Percentiles rank a stretch among this genome's conserved stretches.
Evolutionary conservation across 2,797 vertebrate genomes (phyloP).

Genomic region (Anableps anableps): DNA sequence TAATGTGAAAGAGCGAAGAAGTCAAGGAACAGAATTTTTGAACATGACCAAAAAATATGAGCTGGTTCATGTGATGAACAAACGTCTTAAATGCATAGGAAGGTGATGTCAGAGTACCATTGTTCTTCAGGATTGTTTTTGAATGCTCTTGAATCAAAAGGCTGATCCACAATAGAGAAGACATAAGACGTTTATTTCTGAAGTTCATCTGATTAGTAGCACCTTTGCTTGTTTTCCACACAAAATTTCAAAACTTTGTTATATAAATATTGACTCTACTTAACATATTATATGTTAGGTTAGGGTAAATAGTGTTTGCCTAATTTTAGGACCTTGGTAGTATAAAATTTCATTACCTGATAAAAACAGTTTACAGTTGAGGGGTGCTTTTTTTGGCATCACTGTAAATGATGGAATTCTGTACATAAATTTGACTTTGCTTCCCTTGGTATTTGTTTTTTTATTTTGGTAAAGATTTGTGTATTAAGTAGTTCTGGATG

Average conservation of each 20-base stretch:
- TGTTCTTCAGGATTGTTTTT: neutral
- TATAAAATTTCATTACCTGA: neutral
- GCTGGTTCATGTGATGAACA: neutral
- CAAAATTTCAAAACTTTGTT: neutral
- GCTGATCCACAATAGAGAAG: neutral
- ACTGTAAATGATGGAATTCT: slow-evolving; percentile 19
- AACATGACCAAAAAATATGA: neutral
- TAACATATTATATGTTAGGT: neutral
- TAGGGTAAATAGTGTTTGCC: neutral
- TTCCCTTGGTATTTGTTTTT: slow-evolving; percentile 50
- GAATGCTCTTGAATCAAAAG: neutral
- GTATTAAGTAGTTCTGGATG: slow-evolving; percentile 81
- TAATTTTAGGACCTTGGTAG: neutral
- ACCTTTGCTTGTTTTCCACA: neutral
- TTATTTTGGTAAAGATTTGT: slow-evolving; percentile 75
- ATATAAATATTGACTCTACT: neutral
- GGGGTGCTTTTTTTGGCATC: neutral
- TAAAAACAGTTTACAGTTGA: neutral
- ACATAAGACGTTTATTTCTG: neutral
- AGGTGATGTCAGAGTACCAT: neutral
- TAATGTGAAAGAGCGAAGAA: neutral
- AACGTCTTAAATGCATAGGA: neutral
- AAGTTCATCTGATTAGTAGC: neutral
- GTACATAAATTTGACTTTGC: slow-evolving; percentile 47
- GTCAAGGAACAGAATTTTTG: neutral